phyloP scores from a whole-genome alignment of 2,888 invertebrate genomes.

The Drosophila seclusa region DNA sequence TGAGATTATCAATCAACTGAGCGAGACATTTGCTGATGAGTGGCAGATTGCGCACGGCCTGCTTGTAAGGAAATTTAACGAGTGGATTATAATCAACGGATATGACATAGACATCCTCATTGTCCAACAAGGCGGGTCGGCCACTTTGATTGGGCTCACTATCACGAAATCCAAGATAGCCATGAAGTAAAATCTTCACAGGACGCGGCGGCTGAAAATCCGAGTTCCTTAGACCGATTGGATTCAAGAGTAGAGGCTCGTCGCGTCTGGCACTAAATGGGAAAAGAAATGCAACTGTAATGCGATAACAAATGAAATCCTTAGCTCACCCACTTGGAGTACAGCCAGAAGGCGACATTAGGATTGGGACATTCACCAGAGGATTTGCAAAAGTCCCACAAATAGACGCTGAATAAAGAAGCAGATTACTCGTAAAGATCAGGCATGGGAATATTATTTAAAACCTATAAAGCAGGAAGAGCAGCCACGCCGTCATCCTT shows the following conservation, averaged over 20 bases:
- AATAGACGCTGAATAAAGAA: not conserved
- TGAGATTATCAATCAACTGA: slow-evolving; percentile 86
- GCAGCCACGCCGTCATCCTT: not conserved
- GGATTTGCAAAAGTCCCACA: no score
- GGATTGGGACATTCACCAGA: slow-evolving; percentile 86
- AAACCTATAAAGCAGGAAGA: not conserved
- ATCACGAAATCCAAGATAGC: slow-evolving; percentile 87
- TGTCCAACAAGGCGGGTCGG: slow-evolving; percentile 87
- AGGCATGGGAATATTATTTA: not conserved
- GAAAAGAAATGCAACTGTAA: no score
- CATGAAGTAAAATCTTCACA: slow-evolving; percentile 87
- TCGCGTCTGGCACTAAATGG: slow-evolving; percentile 75
- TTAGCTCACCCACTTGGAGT: slow-evolving; percentile 86
- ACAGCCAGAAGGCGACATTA: slow-evolving; percentile 88
- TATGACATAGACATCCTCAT: slow-evolving; percentile 87
- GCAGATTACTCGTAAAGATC: not conserved
- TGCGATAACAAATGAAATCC: not conserved
- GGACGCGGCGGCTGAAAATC: slow-evolving; percentile 83
- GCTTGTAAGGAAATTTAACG: slow-evolving; percentile 87
- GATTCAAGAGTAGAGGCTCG: slow-evolving; percentile 85
- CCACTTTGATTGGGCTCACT: slow-evolving; percentile 87
- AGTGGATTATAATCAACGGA: slow-evolving; percentile 88
- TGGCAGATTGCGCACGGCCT: slow-evolving; percentile 87
- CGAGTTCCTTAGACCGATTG: slow-evolving; percentile 66
- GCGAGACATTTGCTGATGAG: slow-evolving; percentile 87